Evolutionary conservation across 2,888 invertebrate species (phyloP), one percentile per base, ranked within the genome.

Genomic region (Oligia latruncula): DNA sequence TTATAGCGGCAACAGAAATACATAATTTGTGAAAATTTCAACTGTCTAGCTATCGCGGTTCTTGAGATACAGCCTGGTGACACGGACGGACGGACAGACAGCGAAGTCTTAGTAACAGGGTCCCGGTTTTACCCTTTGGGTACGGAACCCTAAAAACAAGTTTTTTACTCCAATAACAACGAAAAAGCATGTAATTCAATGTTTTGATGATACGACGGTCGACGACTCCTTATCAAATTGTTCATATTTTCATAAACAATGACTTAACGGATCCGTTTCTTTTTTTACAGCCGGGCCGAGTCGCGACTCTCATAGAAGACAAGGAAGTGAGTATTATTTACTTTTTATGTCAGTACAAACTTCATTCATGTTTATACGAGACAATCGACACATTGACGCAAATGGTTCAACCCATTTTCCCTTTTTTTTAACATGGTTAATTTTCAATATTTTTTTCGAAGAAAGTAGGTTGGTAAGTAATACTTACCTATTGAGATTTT

Each of bases 221-320:
- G 40, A 40, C n/a, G 43, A 64, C 2, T 52, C 23, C 17, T 67
- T 74, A 76, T 84, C 75, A 17, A 17, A 13, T 65, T 35, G 65
- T 73, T 43, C 13, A 64, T 4, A 29, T 29, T 29, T 62, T 70
- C 11, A 67, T 70, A 77, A 88, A 85, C 86, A 86, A 55, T 65
- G 49, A 79, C 40, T 74, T 80, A 85, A 80, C 65, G 13, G 52
- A 81, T 72, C 66, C 52, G 49, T 80, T 87, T 84, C 87, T 81
- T 92, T 97, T 71, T 93, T 98, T 98, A 84, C 97, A 99, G 99
- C 99, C 99, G 82, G 99, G 99, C 78, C 97, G 99, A 92, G 99
- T 99, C 62, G 99, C 98, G 20, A 99, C 99, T 43, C 97, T 99
- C 72, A 97, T 99, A 77, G 98, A 98, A 93, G 98, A 98, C 92